Conservation (phyloP, 2,797 vertebrate species). For the Melanogrammus aeglefinus region DNA sequence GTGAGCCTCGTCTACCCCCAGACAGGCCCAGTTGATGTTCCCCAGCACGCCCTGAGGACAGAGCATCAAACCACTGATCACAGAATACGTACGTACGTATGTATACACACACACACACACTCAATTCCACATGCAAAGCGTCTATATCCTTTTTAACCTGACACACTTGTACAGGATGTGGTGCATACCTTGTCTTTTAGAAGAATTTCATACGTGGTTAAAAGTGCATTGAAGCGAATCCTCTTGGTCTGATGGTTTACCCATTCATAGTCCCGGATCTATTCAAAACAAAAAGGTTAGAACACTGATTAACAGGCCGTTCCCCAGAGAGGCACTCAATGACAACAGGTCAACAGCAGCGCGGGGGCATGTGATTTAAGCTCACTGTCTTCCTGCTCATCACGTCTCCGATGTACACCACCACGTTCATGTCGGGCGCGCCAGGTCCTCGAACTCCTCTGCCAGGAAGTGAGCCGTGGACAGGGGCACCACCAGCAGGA, state of each 20-base stretch:
- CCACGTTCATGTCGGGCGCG: constrained; percentile 94
- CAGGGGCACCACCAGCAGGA: constrained; percentile 92
- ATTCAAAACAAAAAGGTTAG: constrained; percentile 17
- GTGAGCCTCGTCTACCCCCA: constrained; percentile 98
- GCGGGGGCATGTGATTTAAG: not conserved
- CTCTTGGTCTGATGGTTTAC: constrained; percentile 96
- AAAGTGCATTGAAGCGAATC: constrained; percentile 93
- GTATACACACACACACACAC: not conserved
- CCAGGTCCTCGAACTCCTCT: constrained; percentile 97
- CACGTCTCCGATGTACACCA: constrained; percentile 97
- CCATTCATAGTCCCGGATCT: constrained; percentile 99
- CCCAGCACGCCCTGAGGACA: constrained; percentile 87
- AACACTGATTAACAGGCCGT: not conserved
- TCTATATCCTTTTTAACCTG: not conserved
- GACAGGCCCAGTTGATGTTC: constrained; percentile 98
- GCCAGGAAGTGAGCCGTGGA: constrained; percentile 98
- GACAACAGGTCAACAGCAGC: not conserved
- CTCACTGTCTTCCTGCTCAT: constrained; percentile 94
- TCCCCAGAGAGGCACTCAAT: not conserved
- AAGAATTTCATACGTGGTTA: constrained; percentile 97
- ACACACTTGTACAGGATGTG: not conserved
- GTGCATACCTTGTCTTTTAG: constrained; percentile 92
- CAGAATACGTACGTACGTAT: not conserved
- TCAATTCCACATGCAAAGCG: not conserved
- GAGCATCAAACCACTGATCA: not conserved